phyloP scores from a whole-genome alignment of 2,888 invertebrate genomes.

The Tipula lateralis region DNA sequence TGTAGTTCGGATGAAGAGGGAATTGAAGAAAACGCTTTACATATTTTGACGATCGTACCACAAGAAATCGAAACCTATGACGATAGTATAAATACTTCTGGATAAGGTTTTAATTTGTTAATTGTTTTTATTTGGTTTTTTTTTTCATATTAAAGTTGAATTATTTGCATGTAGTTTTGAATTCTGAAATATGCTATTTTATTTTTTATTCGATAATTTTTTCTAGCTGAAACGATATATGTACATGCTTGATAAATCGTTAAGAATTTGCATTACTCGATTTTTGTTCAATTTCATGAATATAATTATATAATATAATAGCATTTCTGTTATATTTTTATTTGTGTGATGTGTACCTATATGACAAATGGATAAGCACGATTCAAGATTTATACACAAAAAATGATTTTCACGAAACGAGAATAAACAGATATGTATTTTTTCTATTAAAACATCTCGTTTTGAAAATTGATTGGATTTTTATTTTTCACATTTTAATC shows the following conservation, averaged over 20 bases:
- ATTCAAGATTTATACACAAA: not conserved
- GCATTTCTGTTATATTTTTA: not conserved
- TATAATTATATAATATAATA: not conserved
- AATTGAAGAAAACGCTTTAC: conserved; percentile 57
- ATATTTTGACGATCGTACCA: conserved; percentile 78
- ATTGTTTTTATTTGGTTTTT: not conserved
- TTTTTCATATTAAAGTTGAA: not conserved
- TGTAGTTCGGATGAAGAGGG: conserved; percentile 30
- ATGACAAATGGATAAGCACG: not conserved
- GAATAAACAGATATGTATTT: not conserved
- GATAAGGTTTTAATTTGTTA: not conserved
- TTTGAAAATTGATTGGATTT: not conserved
- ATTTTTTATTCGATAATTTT: not conserved
- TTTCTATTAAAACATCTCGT: not conserved
- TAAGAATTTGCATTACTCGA: not conserved
- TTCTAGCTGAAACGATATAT: not conserved
- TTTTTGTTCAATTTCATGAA: not conserved
- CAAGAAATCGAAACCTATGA: conserved; percentile 60
- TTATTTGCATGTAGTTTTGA: not conserved
- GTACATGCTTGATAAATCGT: not conserved
- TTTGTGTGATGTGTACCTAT: not conserved
- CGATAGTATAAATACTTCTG: not conserved
- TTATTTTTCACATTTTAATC: not conserved
- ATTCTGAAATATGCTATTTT: not conserved
- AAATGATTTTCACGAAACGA: not conserved